Conservation (phyloP, 92 coral and sea anemone genomes). For the Muricea muricata region DNA sequence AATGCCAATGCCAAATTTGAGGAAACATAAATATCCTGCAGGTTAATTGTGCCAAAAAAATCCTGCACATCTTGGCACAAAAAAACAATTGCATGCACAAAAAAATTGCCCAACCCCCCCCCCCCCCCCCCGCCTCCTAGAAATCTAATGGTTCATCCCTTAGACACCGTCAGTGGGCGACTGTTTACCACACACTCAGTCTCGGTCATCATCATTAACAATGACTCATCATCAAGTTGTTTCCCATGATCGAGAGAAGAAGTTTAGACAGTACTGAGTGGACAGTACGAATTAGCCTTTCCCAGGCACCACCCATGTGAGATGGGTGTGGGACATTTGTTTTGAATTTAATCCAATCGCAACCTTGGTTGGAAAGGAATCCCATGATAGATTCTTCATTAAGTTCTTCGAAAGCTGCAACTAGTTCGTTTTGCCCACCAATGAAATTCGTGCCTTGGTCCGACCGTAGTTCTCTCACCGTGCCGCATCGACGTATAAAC, state of each 20-base stretch:
- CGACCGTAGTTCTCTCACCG: slow-evolving; percentile 15
- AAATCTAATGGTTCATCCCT: no score
- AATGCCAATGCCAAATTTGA: no score
- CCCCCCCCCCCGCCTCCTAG: no score
- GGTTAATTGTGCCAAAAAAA: no score
- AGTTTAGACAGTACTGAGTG: slow-evolving; percentile 38
- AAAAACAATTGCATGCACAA: no score
- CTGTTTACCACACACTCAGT: slow-evolving; percentile 17
- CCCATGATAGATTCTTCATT: slow-evolving; percentile 8
- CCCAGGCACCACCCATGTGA: slow-evolving; percentile 53
- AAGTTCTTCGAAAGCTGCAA: slow-evolving; percentile 33
- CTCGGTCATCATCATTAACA: slow-evolving; percentile 22
- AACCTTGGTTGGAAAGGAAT: slow-evolving; percentile 35
- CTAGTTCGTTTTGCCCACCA: slow-evolving; percentile 39
- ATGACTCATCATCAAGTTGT: slow-evolving; percentile 34
- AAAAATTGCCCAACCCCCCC: no score
- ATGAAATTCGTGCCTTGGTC: slow-evolving; percentile 45
- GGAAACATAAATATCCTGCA: no score
- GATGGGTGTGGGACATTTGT: slow-evolving; percentile 49
- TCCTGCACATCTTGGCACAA: no score
- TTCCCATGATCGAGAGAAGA: slow-evolving; percentile 15
- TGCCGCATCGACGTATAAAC: slow-evolving; percentile 30
- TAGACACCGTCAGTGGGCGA: slow-evolving; percentile 19
- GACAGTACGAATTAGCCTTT: slow-evolving; percentile 44
- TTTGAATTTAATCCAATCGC: slow-evolving; percentile 64